A percentile compares a stretch with the other conserved stretches of the same genome.
Conservation (phyloP, 2,888 invertebrate species). For the Chymomyza procnemis region DNA sequence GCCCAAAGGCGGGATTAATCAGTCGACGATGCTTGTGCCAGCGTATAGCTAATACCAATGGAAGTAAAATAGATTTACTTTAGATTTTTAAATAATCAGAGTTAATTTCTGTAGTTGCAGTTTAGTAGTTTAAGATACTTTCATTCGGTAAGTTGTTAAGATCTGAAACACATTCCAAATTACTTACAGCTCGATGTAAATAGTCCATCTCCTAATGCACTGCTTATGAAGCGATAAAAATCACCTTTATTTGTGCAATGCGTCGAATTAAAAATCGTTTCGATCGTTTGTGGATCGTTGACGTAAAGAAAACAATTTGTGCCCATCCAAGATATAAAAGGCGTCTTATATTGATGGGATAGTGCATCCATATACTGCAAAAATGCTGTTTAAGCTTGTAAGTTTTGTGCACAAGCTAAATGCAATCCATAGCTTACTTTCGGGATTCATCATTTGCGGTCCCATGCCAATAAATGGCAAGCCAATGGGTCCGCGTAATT, state of each 20-base stretch:
- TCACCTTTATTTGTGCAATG: constrained; percentile 76
- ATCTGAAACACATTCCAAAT: neutral
- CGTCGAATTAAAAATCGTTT: constrained; percentile 74
- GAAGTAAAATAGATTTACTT: neutral
- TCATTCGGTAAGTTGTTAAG: neutral
- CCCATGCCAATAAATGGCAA: constrained; percentile 75
- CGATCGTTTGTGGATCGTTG: constrained; percentile 73
- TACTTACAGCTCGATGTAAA: constrained; percentile 75
- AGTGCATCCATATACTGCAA: constrained; percentile 61
- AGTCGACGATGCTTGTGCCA: constrained; percentile 77
- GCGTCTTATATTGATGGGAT: constrained; percentile 57
- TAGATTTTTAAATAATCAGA: neutral
- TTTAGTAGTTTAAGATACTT: too few relatives aligned
- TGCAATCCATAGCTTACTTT: constrained; percentile 57
- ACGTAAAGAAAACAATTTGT: constrained; percentile 74
- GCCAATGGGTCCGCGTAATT: constrained; percentile 73
- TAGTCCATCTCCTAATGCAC: constrained; percentile 74
- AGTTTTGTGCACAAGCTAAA: neutral
- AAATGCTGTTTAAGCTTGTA: constrained; percentile 50
- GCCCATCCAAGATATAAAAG: constrained; percentile 77
- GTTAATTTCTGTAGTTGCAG: neutral
- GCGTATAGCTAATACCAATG: constrained; percentile 57
- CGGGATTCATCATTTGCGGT: constrained; percentile 74
- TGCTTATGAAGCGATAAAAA: constrained; percentile 73
- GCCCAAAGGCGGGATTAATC: constrained; percentile 76